Evolutionary conservation across 2,888 invertebrate genomes (phyloP), one percentile per base, ranked within the genome.

Genomic region (Napeogenes inachia): DNA sequence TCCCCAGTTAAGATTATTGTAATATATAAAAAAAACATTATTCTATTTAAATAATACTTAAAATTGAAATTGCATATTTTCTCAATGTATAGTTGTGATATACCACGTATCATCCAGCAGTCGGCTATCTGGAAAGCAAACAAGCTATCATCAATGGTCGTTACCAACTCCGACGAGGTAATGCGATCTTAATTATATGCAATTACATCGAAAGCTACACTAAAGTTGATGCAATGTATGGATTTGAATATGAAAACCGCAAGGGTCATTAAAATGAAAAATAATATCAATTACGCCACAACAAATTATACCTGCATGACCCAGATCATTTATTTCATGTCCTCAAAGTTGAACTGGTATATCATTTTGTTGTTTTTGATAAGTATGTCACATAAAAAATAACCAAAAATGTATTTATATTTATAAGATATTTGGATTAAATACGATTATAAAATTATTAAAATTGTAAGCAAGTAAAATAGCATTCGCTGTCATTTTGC

Each of bases 131-230:
- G 45, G 45, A 32, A 60, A 60, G 57, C 61, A 57, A 57, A 57
- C 38, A 57, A 54, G 61, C 57, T 61, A 46, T 54, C 54, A 61
- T 61, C 61, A 57, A n/a, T 38, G 45, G 57, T 57, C 61, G 46
- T 38, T 13, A 13, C 21, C 35, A n/a, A 42, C 12, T 42, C 12
- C 10, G 30, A 35, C 32, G 54, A 21, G 33, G 54, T 54, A 57
- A 61, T 57, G 54, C 54, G 35, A 50, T 45, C 54, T 35, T 55
- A 61, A 61, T 61, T 45, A 61, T 38, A 57, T 54, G 54, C 54
- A 61, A 61, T 61, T 57, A 61, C 54, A 45, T 54, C 38, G 45
- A 35, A 61, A 13, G 33, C 38, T 38, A n/a, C 54, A 35, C 54
- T 33, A 38, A 54, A 54, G 54, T 32, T 54, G 35, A 38, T 54